A percentile compares a stretch with the other conserved stretches of the same genome.
Evolutionary conservation across 2,113 vertebrate genomes (phyloP).

Genomic region (Ariopsis seemanni): DNA sequence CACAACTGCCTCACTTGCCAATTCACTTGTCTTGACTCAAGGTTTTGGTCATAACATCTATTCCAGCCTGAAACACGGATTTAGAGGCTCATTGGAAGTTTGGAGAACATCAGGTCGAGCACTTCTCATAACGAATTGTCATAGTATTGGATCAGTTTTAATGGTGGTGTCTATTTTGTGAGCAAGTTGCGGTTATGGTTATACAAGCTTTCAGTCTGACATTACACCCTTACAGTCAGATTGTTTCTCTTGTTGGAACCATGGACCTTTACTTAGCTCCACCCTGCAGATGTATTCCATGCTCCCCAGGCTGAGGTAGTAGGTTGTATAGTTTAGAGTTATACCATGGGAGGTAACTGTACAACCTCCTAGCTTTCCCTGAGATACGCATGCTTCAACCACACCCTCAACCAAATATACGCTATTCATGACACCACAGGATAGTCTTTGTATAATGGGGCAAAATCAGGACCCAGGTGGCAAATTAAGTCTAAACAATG

Average conservation of each 20-base stretch:
- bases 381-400: conserved; percentile 73
- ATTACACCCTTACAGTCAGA: background rate
- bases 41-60: background rate
- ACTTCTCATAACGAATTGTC: background rate
- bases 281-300: conserved; percentile 24
- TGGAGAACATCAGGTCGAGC: background rate
- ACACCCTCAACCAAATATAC: conserved; percentile 20
- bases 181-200: background rate
- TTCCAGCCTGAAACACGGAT: background rate
- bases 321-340: conserved; percentile 97
- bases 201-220: background rate
- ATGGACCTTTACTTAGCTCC: background rate
- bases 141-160: background rate
- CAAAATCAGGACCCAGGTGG: background rate
- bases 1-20: conserved; percentile 25
- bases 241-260: background rate
- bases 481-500: background rate
- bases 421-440: background rate
- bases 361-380: conserved; percentile 98
- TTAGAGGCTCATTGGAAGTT: background rate
- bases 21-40: background rate
- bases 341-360: conserved; percentile 94
- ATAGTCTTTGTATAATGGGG: background rate
- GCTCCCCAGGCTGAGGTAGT: conserved; percentile 92
- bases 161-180: background rate